These are phyloP conservation scores for Drosophila grimshawi DNA, from an alignment of 1,140 invertebrate genomes.

Conservation along the genomic window DNA sequence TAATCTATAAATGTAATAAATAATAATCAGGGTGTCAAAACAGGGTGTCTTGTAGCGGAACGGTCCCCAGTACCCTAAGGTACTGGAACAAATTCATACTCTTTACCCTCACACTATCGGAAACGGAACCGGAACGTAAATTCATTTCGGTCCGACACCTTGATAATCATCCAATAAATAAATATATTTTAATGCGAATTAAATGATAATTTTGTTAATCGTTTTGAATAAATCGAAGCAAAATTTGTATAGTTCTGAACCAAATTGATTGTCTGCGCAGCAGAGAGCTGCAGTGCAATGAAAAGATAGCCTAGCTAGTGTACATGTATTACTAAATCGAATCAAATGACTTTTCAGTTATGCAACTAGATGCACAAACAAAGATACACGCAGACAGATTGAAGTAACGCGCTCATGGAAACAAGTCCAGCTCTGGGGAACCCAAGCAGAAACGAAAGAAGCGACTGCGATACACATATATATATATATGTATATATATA, in stretches of 20 bases:
- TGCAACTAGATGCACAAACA: not conserved
- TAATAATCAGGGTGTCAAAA: no score
- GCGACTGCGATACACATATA: not conserved
- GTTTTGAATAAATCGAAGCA: conserved; percentile 2
- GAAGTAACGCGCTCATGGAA: not conserved
- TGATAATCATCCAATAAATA: no score
- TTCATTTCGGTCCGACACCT: no score
- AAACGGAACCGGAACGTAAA: no score
- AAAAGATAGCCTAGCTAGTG: conserved; percentile 7
- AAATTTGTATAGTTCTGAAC: conserved; percentile 25
- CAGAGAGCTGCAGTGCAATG: conserved; percentile 24
- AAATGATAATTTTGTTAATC: not conserved
- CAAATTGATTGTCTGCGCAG: conserved; percentile 49
- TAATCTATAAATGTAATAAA: not conserved
- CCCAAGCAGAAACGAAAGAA: not conserved
- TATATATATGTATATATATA: not conserved
- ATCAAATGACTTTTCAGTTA: not conserved
- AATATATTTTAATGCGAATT: no score
- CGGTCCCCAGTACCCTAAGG: no score
- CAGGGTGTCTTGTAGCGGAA: no score
- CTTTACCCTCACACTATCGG: no score
- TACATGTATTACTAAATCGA: not conserved
- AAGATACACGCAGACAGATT: not conserved
- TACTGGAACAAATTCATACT: no score
- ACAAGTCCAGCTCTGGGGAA: not conserved